phyloP scores from a whole-genome alignment of 1,140 invertebrate species.

The Trichonephila inaurata region DNA sequence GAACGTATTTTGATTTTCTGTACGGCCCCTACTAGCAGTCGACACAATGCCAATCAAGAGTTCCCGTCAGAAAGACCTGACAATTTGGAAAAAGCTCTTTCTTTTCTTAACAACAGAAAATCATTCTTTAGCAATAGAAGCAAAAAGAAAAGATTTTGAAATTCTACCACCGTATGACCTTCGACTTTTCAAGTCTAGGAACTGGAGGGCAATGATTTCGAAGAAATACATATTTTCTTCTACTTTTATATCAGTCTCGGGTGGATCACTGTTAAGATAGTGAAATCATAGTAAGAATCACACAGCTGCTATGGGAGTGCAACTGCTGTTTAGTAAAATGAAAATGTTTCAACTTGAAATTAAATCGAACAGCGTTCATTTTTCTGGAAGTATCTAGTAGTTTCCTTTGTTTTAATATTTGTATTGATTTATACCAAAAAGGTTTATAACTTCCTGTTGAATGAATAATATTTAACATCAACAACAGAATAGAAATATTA shows the following conservation, averaged over 20 bases:
- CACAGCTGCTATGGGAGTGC: no score
- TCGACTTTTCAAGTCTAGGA: not conserved
- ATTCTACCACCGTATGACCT: slow-evolving; percentile 13
- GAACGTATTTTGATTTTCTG: not conserved
- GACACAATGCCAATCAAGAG: slow-evolving; percentile 43
- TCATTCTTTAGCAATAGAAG: slow-evolving; percentile 17
- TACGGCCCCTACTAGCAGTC: not conserved
- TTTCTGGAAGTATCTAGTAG: no score
- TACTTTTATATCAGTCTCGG: not conserved
- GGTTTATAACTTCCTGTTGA: no score
- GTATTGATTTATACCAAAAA: no score
- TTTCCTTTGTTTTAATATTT: no score
- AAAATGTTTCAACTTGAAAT: no score
- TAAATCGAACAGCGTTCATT: no score
- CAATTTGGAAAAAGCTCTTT: slow-evolving; percentile 23
- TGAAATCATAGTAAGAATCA: no score
- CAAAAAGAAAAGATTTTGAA: not conserved
- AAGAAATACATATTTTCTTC: not conserved
- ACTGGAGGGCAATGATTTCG: not conserved
- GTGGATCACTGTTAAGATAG: no score
- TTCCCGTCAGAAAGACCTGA: slow-evolving; percentile 28
- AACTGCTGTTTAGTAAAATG: no score
- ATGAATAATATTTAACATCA: no score
- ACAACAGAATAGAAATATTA: no score
- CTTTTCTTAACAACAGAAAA: slow-evolving; percentile 10